These are phyloP conservation scores for Ciconia boyciana DNA, from an alignment of 2,113 vertebrate species.

Conservation along the genomic window DNA sequence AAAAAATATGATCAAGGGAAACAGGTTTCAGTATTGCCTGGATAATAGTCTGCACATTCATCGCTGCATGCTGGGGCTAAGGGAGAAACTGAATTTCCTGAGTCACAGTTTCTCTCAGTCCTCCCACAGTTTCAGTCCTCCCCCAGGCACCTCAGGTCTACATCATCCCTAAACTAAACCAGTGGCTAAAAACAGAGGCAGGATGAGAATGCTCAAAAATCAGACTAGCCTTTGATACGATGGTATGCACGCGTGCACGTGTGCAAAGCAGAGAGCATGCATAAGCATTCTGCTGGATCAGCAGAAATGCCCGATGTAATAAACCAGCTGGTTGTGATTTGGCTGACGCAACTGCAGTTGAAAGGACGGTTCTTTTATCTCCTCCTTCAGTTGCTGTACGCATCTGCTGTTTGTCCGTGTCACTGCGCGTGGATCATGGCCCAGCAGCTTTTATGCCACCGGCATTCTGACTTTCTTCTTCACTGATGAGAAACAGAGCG, in stretches of 20 bases:
- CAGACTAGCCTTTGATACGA: neutral
- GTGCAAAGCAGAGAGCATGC: neutral
- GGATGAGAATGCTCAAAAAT: neutral
- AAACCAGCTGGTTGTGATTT: constrained; percentile 36
- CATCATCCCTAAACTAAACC: neutral
- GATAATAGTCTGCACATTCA: neutral
- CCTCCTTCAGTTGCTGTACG: neutral
- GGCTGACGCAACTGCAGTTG: neutral
- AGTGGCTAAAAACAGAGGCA: neutral
- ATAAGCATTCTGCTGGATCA: neutral
- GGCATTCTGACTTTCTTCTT: constrained; percentile 7
- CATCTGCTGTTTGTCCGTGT: constrained; percentile 33
- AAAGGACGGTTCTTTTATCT: constrained; percentile 15
- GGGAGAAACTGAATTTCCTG: constrained; percentile 15
- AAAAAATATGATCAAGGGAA: neutral
- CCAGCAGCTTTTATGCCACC: neutral
- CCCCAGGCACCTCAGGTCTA: neutral
- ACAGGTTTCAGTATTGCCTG: neutral
- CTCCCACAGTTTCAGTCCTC: constrained; percentile 30
- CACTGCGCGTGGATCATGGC: neutral
- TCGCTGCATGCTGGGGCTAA: neutral
- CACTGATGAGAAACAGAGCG: neutral
- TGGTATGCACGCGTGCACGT: fast-evolving
- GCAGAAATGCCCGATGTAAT: neutral
- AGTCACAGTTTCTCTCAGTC: constrained; percentile 48